phyloP scores from a whole-genome alignment of 1,140 invertebrate species.

The Dinothrombium tinctorium region DNA sequence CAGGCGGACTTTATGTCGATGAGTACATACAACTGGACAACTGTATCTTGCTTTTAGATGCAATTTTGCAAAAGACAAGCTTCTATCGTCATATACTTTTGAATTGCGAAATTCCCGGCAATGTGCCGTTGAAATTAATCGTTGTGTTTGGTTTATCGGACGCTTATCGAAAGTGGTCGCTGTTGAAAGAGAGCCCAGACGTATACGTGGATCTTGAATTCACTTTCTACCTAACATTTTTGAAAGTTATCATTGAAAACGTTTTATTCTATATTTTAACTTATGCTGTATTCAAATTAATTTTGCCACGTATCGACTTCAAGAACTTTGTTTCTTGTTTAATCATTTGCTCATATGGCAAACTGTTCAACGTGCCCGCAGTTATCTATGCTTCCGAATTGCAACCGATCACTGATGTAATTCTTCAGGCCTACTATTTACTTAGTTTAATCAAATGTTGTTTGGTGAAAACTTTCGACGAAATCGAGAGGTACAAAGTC shows the following conservation, averaged over 20 bases:
- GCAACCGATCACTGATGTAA: slow-evolving; percentile 5
- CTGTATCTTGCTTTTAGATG: slow-evolving; percentile 10
- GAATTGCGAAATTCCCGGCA: slow-evolving; percentile 4
- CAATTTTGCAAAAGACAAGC: slow-evolving; percentile 7
- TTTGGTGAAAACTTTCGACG: no score
- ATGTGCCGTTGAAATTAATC: slow-evolving; percentile 4
- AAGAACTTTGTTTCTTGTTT: slow-evolving; percentile 2
- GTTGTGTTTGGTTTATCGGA: slow-evolving; percentile 9
- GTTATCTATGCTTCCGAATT: slow-evolving; percentile 3
- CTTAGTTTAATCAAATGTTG: slow-evolving; percentile 5
- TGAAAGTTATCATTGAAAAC: neutral
- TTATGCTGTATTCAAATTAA: neutral
- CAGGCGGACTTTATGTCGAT: no score
- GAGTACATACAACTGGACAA: slow-evolving; percentile 11
- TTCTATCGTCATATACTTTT: slow-evolving; percentile 12
- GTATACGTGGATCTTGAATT: slow-evolving; percentile 8
- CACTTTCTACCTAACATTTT: slow-evolving; percentile 9
- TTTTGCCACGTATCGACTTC: neutral
- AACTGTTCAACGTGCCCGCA: slow-evolving; percentile 9
- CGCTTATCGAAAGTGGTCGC: slow-evolving; percentile 10
- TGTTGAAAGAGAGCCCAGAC: neutral
- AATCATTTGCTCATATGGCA: slow-evolving; percentile 11
- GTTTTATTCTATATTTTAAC: slow-evolving; percentile 5
- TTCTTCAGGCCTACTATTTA: slow-evolving; percentile 2
- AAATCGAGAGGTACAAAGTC: no score